Percentiles rank a stretch among this genome's conserved stretches.
phyloP scores from a whole-genome alignment of 2,888 invertebrate species.

The Abrostola triplasia region DNA sequence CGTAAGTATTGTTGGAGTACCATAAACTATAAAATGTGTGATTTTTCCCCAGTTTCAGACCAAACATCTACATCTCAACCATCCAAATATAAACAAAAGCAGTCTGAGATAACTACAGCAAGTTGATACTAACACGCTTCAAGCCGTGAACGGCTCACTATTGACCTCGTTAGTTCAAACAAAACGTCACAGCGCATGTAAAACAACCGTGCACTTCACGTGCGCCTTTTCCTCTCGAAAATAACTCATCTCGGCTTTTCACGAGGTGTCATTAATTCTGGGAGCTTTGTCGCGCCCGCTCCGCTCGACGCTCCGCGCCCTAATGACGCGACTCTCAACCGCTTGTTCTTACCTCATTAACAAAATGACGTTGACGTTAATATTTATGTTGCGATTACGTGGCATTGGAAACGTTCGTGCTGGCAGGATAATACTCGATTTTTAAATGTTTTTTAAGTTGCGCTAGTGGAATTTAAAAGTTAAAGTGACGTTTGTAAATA shows the following conservation, averaged over 20 bases:
- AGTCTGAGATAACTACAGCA: slow-evolving; percentile 52
- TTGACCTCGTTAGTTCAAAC: slow-evolving; percentile 87
- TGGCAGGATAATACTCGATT: slow-evolving; percentile 39
- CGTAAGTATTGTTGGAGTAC: too few species aligned
- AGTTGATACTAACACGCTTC: slow-evolving; percentile 72
- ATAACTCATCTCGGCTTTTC: slow-evolving; percentile 87
- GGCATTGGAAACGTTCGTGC: slow-evolving; percentile 52
- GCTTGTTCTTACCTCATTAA: slow-evolving; percentile 84
- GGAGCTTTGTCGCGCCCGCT: slow-evolving; percentile 72
- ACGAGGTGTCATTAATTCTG: slow-evolving; percentile 86
- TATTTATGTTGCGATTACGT: slow-evolving; percentile 54
- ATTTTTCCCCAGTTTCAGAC: too few species aligned
- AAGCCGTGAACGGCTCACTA: slow-evolving; percentile 76
- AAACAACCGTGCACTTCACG: slow-evolving; percentile 85
- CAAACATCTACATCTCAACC: not conserved
- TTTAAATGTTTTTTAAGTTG: slow-evolving; percentile 21
- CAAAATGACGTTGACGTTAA: slow-evolving; percentile 65
- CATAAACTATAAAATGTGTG: too few species aligned
- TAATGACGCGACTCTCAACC: slow-evolving; percentile 78
- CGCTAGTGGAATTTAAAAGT: not conserved
- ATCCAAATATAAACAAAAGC: slow-evolving; percentile 24
- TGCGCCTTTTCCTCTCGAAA: slow-evolving; percentile 87
- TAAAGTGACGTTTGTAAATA: not conserved
- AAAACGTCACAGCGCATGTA: slow-evolving; percentile 78
- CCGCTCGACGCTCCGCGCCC: slow-evolving; percentile 64